Base-by-base conservation (phyloP, 2,113 vertebrate genomes). In the Tragelaphus buxtoni region DNA sequence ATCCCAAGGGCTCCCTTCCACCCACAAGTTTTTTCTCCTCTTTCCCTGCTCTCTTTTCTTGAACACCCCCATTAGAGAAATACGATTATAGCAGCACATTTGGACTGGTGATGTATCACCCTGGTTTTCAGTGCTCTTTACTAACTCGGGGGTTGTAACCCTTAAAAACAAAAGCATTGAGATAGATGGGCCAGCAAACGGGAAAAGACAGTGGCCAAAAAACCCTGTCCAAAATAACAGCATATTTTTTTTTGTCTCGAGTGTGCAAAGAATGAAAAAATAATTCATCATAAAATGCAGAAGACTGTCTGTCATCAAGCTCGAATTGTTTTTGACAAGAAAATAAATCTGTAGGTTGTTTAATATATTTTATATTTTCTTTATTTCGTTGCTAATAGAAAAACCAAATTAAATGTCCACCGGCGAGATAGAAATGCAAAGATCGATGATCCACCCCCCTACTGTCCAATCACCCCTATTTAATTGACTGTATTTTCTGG, bases 401-500 rank as follows among this genome's bases (percentile, higher is more conserved):
- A 99, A 99, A 99, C 98, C 99, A 99, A 99, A 99, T 99, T 99
- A 99, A 99, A 99, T 99, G 99, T 99, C 99, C 99, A 99, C 99
- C 98, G 97, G 99, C 99, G 98, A 99, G 99, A 99, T 99, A 99
- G 99, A 99, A 99, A 99, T 99, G 99, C 99, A 99, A 99, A 99
- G 99, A 99, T 99, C 99, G 99, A 99, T 99, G 99, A 99, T 99
- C 99, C 99, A 99, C 98, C 99, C 99, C 99, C 99, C 99, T 99
- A 99, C 99, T 99, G 99, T 99, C 99, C 99, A 99, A 99, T 99
- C 99, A 99, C 99, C 99, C 99, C 99, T 99, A 99, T 99, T 99
- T 99, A 99, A 99, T 99, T 99, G 99, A 99, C 99, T 99, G 99
- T 99, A 99, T 99, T 99, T 99, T 99, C 99, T 99, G 99, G 99